Conservation (phyloP, 2,888 invertebrate genomes). For the Orthosia cruda region DNA sequence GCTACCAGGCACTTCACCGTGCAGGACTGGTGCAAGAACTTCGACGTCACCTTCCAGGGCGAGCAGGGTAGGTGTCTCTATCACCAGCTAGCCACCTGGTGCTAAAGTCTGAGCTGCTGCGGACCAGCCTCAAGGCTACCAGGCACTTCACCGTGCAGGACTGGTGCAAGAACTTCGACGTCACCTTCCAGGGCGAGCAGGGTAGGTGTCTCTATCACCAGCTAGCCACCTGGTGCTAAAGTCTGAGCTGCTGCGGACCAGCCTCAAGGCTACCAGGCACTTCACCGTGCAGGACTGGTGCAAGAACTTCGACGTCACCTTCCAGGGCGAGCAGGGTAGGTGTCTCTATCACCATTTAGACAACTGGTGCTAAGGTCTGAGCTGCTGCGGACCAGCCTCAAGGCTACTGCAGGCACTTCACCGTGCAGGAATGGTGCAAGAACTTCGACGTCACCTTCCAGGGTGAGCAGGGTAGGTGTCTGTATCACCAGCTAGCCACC, state of each 20-base stretch:
- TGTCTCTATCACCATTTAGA: constrained; percentile 84
- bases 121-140: constrained; percentile 96
- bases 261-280: constrained; percentile 95
- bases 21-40: constrained; percentile 98
- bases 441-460: constrained; percentile 98
- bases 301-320: constrained; percentile 97
- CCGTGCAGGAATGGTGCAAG: constrained; percentile 98
- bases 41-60: constrained; percentile 98
- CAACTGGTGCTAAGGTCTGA: constrained; percentile 96
- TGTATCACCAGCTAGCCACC: constrained; percentile 90
- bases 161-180: constrained; percentile 99
- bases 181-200: constrained; percentile 98
- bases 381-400: constrained; percentile 96
- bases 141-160: constrained; percentile 93
- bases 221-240: constrained; percentile 95
- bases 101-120: constrained; percentile 95
- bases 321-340: constrained; percentile 98
- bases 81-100: constrained; percentile 94
- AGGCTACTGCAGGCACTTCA: constrained; percentile 93
- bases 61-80: constrained; percentile 94
- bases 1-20: constrained; percentile 96
- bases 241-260: constrained; percentile 95
- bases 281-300: constrained; percentile 97
- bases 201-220: constrained; percentile 87
- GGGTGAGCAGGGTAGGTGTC: constrained; percentile 96